A percentile compares a stretch with the other conserved stretches of the same genome.
These are phyloP conservation scores for Lipophrys pholis DNA, from an alignment of 2,113 vertebrate species.

Conservation along the genomic window DNA sequence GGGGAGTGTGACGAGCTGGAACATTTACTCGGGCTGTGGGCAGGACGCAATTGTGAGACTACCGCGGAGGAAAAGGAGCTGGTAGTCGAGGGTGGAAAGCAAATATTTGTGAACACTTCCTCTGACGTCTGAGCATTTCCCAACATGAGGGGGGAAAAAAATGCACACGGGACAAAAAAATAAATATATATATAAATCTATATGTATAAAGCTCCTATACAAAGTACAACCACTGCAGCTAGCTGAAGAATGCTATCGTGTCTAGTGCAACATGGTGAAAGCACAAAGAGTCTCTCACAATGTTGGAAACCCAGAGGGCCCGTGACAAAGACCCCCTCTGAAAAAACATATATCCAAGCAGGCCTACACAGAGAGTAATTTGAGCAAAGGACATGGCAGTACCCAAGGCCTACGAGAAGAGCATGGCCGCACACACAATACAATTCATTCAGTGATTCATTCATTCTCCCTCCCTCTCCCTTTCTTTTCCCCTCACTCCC, in stretches of 20 bases:
- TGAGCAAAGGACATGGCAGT: constrained; percentile 70
- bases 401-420: constrained; percentile 74
- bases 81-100: constrained; percentile 58
- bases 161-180: background rate
- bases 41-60: constrained; percentile 58
- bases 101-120: constrained; percentile 74
- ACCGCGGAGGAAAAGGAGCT: constrained; percentile 42
- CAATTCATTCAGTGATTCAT: constrained; percentile 86
- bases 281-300: constrained; percentile 55
- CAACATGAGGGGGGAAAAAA: constrained; percentile 23
- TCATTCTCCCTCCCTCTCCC: constrained; percentile 80
- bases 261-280: constrained; percentile 32
- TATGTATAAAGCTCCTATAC: background rate
- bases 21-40: constrained; percentile 60
- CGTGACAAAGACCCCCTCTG: constrained; percentile 58
- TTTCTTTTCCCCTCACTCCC: constrained; percentile 70
- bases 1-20: constrained; percentile 46
- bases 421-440: constrained; percentile 83
- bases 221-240: constrained; percentile 29
- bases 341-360: constrained; percentile 61
- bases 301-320: constrained; percentile 34
- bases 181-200: background rate
- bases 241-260: constrained; percentile 48
- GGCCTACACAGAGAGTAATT: constrained; percentile 66
- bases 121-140: constrained; percentile 57